A percentile compares a stretch with the other conserved stretches of the same genome.
Conservation (phyloP, 2,113 vertebrate genomes). For the Heptranchias perlo region DNA sequence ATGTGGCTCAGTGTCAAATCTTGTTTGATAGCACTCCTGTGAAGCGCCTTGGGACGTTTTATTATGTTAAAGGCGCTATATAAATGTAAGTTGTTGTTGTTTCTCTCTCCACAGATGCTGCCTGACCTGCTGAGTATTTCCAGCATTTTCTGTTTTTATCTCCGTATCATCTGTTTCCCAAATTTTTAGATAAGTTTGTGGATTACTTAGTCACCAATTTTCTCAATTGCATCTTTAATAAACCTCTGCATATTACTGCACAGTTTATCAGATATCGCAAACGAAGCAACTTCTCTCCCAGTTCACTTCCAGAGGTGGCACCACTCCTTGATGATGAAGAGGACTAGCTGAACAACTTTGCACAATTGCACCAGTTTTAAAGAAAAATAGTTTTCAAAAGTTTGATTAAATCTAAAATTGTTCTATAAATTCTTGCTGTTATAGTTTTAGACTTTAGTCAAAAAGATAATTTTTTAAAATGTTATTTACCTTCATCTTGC, state of each 20-base stretch:
- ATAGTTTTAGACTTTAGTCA: neutral
- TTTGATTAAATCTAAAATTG: neutral
- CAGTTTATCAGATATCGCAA: slow-evolving; percentile 54
- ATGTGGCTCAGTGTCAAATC: no score
- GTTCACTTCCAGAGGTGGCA: slow-evolving; percentile 49
- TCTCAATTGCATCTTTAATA: slow-evolving; percentile 44
- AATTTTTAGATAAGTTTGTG: neutral
- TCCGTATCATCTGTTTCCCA: neutral
- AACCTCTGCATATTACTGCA: slow-evolving; percentile 50
- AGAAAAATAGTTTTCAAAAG: neutral
- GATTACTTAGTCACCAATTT: neutral
- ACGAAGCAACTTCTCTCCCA: slow-evolving; percentile 35
- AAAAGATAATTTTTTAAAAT: neutral
- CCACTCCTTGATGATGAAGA: slow-evolving; percentile 52
- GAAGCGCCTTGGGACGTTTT: no score
- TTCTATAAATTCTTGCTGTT: neutral
- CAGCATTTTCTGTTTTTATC: no score
- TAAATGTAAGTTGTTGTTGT: no score
- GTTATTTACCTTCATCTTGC: neutral
- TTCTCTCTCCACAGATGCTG: no score
- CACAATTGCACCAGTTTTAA: neutral
- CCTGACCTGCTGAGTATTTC: no score
- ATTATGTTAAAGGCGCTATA: no score
- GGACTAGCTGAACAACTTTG: slow-evolving; percentile 24
- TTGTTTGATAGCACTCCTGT: no score